Evolutionary conservation across 30 jellyfish, hydroid and myxozoan species (phyloP), one percentile per base, ranked within the genome.

Genomic region (Turritopsis rubra): DNA sequence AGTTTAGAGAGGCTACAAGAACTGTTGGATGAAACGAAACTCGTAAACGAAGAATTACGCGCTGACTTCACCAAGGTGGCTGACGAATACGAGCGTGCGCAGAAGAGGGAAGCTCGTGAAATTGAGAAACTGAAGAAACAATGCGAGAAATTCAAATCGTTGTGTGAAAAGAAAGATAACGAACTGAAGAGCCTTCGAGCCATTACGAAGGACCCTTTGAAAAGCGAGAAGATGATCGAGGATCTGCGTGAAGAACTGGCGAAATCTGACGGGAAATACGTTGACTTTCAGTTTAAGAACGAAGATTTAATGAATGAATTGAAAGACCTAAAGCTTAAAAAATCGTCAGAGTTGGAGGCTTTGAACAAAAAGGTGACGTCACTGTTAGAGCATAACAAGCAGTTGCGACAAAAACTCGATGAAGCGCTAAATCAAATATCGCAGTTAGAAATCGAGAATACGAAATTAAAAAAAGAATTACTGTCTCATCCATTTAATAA

Each of bases 341-440:
- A 82, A 17, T 85, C 70, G 0, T 65, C 24, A 9, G 88, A 82
- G 54, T 21, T 82, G 0, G 24, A 41, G 5, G 41, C 27, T 0
- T 28, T 82, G 31, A 82, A 25, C 31, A 66, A 82, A 21, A 71
- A 29, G 1, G 7, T 82, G 21, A 23, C 85, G 0, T 65, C 72
- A 21, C 54, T 84, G 24, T 75, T 31, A 83, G 72, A 79, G 21
- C 88, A 82, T 27, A 76, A 66, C 78, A 85, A 83, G 0, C 52
- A 54, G 19, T 75, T 76, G 8, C 88, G 75, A 1, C 53, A 52
- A 52, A 79, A 83, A 66, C 70, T 83, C 17, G 89, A 88, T n/a
- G 91, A 75, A 73, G n/a, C 80, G 28, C 24, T 23, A 26, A 20
- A 31, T 54, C 65, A 75, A 53, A 54, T 73, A 70, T 52, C 90